Evolutionary conservation across 37 sponge, comb jelly and placozoan species (phyloP).

Genomic region (Crambe crambe): DNA sequence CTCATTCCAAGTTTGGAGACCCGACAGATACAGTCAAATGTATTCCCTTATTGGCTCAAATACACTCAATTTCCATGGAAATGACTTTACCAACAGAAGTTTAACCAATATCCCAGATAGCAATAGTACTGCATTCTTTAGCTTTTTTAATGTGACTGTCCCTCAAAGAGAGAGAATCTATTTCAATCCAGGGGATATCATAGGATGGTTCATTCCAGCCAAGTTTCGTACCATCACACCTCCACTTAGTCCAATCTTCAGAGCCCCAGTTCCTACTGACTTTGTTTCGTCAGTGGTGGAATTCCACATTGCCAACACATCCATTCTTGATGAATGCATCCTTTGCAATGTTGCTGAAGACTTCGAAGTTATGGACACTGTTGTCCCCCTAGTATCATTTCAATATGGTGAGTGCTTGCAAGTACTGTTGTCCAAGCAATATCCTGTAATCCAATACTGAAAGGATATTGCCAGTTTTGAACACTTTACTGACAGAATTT

Average conservation of each 20-base stretch:
- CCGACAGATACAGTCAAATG: not conserved
- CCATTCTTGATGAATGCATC: not conserved
- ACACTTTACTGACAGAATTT: no score
- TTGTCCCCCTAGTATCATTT: not conserved
- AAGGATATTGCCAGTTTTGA: no score
- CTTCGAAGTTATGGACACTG: not conserved
- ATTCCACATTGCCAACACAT: not conserved
- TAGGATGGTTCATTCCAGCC: not conserved
- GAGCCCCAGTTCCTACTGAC: not conserved
- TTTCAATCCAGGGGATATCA: not conserved
- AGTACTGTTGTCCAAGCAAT: not conserved
- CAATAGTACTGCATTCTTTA: not conserved
- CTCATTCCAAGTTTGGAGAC: slow-evolving; percentile 12
- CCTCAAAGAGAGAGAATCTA: not conserved
- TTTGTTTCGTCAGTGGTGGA: not conserved
- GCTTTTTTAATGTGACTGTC: not conserved
- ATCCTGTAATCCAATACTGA: no score
- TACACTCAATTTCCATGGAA: not conserved
- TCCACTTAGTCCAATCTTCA: not conserved
- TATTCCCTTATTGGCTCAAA: not conserved
- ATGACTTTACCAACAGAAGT: not conserved
- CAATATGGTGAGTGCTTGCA: not conserved
- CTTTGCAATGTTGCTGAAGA: not conserved
- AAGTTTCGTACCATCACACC: not conserved
- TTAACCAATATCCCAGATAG: not conserved